These are phyloP conservation scores for Dipodomys spectabilis DNA, from an alignment of 2,113 vertebrate species.

Conservation along the genomic window DNA sequence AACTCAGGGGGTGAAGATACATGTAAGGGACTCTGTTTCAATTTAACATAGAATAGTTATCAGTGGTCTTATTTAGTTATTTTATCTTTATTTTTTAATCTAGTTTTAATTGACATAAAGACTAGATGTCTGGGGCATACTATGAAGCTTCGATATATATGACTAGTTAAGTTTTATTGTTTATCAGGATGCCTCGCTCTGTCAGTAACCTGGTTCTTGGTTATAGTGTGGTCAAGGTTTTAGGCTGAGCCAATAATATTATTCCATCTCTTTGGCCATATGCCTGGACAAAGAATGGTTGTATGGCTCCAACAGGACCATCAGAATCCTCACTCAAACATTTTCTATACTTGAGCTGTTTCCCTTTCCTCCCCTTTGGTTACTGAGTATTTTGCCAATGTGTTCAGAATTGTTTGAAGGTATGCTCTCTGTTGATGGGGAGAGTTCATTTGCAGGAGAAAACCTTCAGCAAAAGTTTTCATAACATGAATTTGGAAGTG, in stretches of 20 bases:
- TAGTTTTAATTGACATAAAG: background rate
- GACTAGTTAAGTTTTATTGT: background rate
- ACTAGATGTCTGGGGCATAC: background rate
- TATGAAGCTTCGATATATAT: background rate
- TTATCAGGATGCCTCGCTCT: background rate
- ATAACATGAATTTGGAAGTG: background rate
- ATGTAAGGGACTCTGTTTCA: background rate
- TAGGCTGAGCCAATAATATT: background rate
- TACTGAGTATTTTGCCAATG: constrained; percentile 17
- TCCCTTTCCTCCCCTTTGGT: background rate
- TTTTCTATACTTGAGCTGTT: background rate
- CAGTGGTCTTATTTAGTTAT: background rate
- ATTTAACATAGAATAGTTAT: background rate
- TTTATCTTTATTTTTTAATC: background rate
- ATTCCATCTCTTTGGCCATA: background rate
- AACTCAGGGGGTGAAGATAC: background rate
- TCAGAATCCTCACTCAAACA: background rate
- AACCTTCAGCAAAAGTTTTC: background rate
- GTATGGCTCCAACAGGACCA: background rate
- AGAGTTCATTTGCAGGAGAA: background rate
- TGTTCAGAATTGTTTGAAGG: background rate
- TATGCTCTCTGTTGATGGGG: background rate
- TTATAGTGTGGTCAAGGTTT: background rate
- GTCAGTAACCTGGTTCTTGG: constrained; percentile 1
- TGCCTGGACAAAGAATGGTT: background rate